These are phyloP conservation scores for Deroplatys truncata DNA, from an alignment of 2,888 invertebrate species.

Conservation along the genomic window DNA sequence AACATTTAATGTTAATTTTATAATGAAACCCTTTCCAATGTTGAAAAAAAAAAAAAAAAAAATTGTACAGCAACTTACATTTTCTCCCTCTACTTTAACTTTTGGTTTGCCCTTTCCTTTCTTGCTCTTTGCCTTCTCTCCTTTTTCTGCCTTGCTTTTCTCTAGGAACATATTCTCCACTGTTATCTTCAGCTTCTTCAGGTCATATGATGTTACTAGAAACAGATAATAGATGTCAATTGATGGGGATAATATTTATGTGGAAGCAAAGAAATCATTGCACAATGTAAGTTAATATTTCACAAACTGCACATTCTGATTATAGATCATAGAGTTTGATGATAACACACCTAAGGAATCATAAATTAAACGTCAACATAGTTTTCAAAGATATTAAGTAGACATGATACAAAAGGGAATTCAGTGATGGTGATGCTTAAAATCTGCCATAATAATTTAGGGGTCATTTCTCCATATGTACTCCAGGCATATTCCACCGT, in stretches of 20 bases:
- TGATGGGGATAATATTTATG: neutral
- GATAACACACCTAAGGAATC: too few species aligned
- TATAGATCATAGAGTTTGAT: too few species aligned
- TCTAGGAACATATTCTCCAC: slow-evolving; percentile 83
- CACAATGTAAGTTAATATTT: neutral
- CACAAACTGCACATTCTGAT: neutral
- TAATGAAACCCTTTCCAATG: neutral
- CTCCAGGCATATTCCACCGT: too few species aligned
- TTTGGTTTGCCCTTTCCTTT: slow-evolving; percentile 76
- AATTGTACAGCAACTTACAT: slow-evolving; percentile 51
- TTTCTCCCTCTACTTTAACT: slow-evolving; percentile 71
- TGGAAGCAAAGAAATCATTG: too few species aligned
- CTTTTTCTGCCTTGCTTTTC: slow-evolving; percentile 83
- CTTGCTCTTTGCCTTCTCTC: slow-evolving; percentile 71
- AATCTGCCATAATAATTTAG: too few species aligned
- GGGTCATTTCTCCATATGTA: too few species aligned
- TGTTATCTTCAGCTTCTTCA: slow-evolving; percentile 80
- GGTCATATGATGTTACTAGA: slow-evolving; percentile 70
- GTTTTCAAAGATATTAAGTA: too few species aligned
- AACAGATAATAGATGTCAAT: neutral
- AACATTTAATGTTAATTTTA: too few species aligned
- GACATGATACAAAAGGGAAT: too few species aligned
- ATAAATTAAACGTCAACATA: too few species aligned
- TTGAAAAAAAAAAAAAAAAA: too few species aligned
- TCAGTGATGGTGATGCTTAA: too few species aligned